Conservation (phyloP, 2,888 invertebrate genomes). For the Steinernema scapterisci region DNA sequence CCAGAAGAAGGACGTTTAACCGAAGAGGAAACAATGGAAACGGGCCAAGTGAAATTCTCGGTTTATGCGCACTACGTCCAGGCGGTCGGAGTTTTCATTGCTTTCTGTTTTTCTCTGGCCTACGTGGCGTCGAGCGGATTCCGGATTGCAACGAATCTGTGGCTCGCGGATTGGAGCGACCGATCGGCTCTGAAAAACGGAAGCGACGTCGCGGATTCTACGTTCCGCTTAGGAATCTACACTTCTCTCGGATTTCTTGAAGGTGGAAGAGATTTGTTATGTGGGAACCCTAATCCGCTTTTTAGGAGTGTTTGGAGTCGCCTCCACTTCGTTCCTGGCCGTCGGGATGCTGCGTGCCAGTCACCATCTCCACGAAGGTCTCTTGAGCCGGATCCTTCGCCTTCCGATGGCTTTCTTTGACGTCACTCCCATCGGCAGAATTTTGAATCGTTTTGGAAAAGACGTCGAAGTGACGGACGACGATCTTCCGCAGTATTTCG, state of each 20-base stretch:
- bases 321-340: background rate
- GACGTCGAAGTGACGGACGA: constrained; percentile 60
- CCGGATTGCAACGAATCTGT: constrained; percentile 44
- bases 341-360: background rate
- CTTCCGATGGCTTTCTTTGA: constrained; percentile 65
- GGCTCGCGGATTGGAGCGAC: constrained; percentile 52
- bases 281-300: background rate
- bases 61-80: constrained; percentile 87
- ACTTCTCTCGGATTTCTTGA: no score
- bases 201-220: no score
- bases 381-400: constrained; percentile 54
- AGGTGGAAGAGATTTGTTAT: no score
- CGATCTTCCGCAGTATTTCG: background rate
- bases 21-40: constrained; percentile 42
- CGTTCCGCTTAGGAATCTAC: no score
- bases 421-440: constrained; percentile 48
- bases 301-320: background rate
- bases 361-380: background rate
- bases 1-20: constrained; percentile 52
- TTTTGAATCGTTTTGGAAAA: constrained; percentile 48
- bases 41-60: constrained; percentile 66
- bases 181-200: background rate
- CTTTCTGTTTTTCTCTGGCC: constrained; percentile 78
- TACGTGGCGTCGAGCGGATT: constrained; percentile 72
- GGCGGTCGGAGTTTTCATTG: constrained; percentile 76